These are phyloP conservation scores for Sinocyclocheilus grahami DNA, from an alignment of 2,113 vertebrate genomes.

Conservation along the genomic window DNA sequence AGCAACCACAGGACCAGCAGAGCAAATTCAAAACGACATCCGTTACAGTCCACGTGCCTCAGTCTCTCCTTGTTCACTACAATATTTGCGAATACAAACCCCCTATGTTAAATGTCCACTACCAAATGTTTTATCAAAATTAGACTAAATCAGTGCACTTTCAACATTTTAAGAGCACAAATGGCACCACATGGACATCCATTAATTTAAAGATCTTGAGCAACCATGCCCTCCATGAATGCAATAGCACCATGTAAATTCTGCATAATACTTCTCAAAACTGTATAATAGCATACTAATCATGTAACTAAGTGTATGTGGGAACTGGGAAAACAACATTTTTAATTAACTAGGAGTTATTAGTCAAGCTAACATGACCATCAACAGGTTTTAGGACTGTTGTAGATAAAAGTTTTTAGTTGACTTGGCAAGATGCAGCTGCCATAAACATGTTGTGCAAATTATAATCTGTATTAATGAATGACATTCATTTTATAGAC, in stretches of 20 bases:
- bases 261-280: background rate
- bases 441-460: background rate
- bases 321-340: background rate
- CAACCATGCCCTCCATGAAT: no score
- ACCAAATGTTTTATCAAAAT: background rate
- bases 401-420: no score
- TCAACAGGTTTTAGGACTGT: no score
- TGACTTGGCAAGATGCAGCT: background rate
- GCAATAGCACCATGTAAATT: no score
- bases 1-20: conserved; percentile 72
- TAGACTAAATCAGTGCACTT: background rate
- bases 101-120: background rate
- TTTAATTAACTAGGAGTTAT: background rate
- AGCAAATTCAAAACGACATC: conserved; percentile 57
- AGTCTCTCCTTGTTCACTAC: background rate
- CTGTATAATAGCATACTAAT: background rate
- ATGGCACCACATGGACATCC: no score
- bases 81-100: background rate
- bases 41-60: conserved; percentile 56
- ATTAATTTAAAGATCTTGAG: background rate
- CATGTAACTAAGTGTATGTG: no score
- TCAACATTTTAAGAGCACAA: background rate
- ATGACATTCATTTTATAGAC: background rate
- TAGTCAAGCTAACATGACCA: background rate
- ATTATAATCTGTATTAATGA: background rate